Base-by-base conservation (phyloP, 2,113 vertebrate species). In the Odocoileus hemionus region DNA sequence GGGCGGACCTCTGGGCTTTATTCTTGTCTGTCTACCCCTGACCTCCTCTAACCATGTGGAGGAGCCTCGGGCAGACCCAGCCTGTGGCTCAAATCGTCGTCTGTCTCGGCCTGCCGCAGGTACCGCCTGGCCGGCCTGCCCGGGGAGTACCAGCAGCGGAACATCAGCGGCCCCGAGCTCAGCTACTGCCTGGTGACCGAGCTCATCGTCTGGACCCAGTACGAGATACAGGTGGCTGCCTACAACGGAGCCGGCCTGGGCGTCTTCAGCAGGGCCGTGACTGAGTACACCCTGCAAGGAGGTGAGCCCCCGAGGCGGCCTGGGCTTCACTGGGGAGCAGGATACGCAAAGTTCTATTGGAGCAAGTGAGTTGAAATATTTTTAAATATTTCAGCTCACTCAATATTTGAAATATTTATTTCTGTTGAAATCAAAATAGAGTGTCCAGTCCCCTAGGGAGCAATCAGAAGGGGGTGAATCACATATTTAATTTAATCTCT, bases 191-290 rank as follows among this genome's bases (percentile, higher is more conserved):
- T 99, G 92, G 99, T 99, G 91, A 99, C 99, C 12, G 99, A 99
- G 95, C 99, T 99, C 96, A 99, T 99, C 98, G 99, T 99, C 98
- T 99, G 99, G 99, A 99, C 99, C 0, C 99, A 99, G 98, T 99
- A 99, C 91, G 99, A 99, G 96, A 99, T 99, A 98, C 99, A 99
- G 99, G 99, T 99, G 99, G 99, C 99, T 0, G 99, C 99, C 10
- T 99, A 99, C 99, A 99, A 99, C 0, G 99, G 99, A 43, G 99
- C 99, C 0, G 99, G 99, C 45, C 99, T 99, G 96, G 99, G 99
- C 0, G 98, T 99, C 12, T 99, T 99, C 99, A 99, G 99, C 99
- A 99, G 99, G 89, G 98, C 99, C 0, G 99, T 99, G 97, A 98
- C 98, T 0, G 99, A 99, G 97, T 99, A 99, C 97, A 99, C 99